Evolutionary conservation across 1,140 invertebrate species (phyloP), one percentile per base, ranked within the genome.

Genomic region (Heliothis virescens): DNA sequence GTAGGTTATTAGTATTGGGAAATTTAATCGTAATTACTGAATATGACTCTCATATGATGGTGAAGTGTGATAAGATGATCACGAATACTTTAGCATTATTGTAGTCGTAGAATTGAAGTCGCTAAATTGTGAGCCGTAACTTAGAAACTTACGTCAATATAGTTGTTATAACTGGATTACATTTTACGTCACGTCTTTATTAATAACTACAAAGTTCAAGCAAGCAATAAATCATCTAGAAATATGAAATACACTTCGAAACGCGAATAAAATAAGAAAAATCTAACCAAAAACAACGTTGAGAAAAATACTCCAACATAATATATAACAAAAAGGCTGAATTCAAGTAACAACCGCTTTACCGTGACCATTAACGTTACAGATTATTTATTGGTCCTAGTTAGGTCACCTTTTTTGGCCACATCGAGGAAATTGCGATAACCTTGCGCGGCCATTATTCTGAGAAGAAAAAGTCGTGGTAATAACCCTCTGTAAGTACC

Each of bases 381-480:
- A 57, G 21, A 41, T 73, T 57, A 73, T 73, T 57, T 73, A 73
- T 73, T 41, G 71, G 29, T 7, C 29, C 21, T 41, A 57, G 71
- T 73, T 47, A 59, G 53, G 65, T 47, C 41, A 16, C 53, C 26
- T 73, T 73, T 67, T 57, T 29, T 59, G 26, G 53, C 53, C 26
- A 73, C 71, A 59, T 57, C 29, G 71, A n/a, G 71, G 34, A 73
- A 59, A 59, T 73, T 41, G 0, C 16, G 53, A 57, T 53, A 53
- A 52, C 16, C 67, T 29, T 55, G 52, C 53, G 53, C 16, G 34
- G 12, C 9, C 41, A 50, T 69, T 52, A 69, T 21, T 69, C 11
- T 11, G 65, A 41, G 34, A 41, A 62, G 12, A 52, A 53, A 50
- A 29, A 29, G 21, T 53, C 41, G 11, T 15, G 16, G 15, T 18